Evolutionary conservation across 2,888 invertebrate species (phyloP).

Genomic region (Drosophila yooni): DNA sequence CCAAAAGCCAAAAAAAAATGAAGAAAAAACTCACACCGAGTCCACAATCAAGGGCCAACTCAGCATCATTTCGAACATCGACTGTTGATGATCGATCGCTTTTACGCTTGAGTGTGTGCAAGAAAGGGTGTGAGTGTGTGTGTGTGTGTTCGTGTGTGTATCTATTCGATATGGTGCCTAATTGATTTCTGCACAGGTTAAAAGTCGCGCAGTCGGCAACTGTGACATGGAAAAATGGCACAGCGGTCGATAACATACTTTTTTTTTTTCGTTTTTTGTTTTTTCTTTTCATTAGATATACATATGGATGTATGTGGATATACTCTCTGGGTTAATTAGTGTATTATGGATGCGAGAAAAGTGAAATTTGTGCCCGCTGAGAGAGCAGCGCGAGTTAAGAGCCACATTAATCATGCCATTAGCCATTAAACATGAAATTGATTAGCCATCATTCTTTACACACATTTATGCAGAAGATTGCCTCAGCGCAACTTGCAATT

Average conservation of each 20-base stretch:
- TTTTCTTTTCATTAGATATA: not conserved
- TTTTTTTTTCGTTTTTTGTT: not conserved
- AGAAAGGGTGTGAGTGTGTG: constrained; percentile 14
- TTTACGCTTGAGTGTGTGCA: constrained; percentile 6
- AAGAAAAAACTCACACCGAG: constrained; percentile 26
- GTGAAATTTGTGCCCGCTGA: constrained; percentile 67
- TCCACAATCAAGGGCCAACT: constrained; percentile 42
- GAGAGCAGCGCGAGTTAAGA: constrained; percentile 36
- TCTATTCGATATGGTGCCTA: constrained; percentile 53
- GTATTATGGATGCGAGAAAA: constrained; percentile 59
- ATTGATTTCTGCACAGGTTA: constrained; percentile 76
- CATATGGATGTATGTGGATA: not conserved
- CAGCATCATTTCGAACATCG: constrained; percentile 38
- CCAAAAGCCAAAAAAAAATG: not conserved
- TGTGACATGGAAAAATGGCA: constrained; percentile 64
- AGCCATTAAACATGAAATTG: constrained; percentile 55
- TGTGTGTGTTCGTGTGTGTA: constrained; percentile 13
- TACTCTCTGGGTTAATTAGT: constrained; percentile 66
- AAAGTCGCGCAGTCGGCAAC: constrained; percentile 67
- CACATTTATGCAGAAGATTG: not conserved
- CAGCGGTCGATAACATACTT: constrained; percentile 32
- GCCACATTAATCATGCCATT: constrained; percentile 64
- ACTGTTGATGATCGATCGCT: constrained; percentile 36
- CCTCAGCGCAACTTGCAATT: not conserved
- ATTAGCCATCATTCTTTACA: constrained; percentile 50